These are phyloP conservation scores for Dinomys branickii DNA, from an alignment of 2,113 vertebrate species.

Conservation along the genomic window DNA sequence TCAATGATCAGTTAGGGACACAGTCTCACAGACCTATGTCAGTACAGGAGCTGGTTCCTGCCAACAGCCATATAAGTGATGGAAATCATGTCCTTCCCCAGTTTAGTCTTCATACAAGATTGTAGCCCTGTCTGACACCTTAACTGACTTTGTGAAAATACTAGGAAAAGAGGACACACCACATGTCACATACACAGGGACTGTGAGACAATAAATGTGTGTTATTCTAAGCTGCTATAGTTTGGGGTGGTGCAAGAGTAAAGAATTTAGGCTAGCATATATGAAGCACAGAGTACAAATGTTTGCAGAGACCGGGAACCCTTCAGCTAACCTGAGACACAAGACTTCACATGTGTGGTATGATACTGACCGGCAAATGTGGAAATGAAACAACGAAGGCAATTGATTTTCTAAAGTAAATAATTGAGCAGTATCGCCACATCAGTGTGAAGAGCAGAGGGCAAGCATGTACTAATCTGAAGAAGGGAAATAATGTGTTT, in stretches of 20 bases:
- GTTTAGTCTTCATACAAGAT: background rate
- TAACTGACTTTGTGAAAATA: background rate
- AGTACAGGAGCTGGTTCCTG: background rate
- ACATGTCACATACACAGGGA: background rate
- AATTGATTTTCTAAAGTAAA: background rate
- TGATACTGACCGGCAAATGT: background rate
- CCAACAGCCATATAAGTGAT: background rate
- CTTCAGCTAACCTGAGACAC: background rate
- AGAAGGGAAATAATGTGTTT: background rate
- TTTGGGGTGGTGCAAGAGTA: background rate
- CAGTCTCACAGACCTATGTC: background rate
- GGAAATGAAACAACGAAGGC: background rate
- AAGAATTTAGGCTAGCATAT: background rate
- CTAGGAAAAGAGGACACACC: background rate
- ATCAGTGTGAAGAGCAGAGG: background rate
- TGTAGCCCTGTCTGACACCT: no score
- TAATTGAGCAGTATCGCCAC: background rate
- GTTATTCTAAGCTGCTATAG: background rate
- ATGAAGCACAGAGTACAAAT: background rate
- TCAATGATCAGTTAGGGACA: background rate
- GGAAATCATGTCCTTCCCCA: background rate
- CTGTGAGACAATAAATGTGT: background rate
- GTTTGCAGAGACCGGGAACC: background rate
- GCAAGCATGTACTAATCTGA: background rate
- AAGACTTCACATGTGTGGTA: background rate